phyloP scores from a whole-genome alignment of 2,113 vertebrate species.

The Beaufortia kweichowensis region DNA sequence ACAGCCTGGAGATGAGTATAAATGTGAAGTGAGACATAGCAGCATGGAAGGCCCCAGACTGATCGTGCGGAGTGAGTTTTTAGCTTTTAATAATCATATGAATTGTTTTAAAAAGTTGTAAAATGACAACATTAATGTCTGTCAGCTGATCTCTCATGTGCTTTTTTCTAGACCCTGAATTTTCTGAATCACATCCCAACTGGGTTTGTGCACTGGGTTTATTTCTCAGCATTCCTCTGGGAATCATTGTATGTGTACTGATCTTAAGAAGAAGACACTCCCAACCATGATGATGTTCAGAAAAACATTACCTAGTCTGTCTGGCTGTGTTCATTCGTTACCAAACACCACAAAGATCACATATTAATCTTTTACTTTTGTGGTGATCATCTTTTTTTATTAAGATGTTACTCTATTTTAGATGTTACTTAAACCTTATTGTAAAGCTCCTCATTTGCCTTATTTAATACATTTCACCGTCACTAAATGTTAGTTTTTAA shows the following conservation, averaged over 20 bases:
- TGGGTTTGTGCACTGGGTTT: constrained; percentile 25
- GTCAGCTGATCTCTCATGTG: neutral
- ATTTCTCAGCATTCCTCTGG: neutral
- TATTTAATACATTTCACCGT: too few relatives aligned
- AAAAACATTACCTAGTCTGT: neutral
- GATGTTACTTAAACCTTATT: too few relatives aligned
- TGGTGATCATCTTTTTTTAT: neutral
- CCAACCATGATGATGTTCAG: neutral
- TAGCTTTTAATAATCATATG: neutral
- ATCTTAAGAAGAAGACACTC: neutral
- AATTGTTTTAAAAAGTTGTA: neutral
- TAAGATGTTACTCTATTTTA: neutral
- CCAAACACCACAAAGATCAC: too few relatives aligned
- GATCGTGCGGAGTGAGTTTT: constrained; percentile 37
- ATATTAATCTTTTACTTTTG: too few relatives aligned
- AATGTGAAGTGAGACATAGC: constrained; percentile 40
- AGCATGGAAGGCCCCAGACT: constrained; percentile 34
- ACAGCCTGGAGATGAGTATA: constrained; percentile 19
- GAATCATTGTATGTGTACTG: neutral
- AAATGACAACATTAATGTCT: neutral
- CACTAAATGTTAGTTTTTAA: neutral
- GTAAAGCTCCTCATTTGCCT: too few relatives aligned
- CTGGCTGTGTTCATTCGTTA: too few relatives aligned
- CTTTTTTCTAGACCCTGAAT: constrained; percentile 37
- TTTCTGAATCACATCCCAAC: neutral